Percentiles rank a stretch among this genome's conserved stretches.
These are phyloP conservation scores for Rhinoptilus africanus DNA, from an alignment of 2,113 vertebrate genomes.

Conservation along the genomic window DNA sequence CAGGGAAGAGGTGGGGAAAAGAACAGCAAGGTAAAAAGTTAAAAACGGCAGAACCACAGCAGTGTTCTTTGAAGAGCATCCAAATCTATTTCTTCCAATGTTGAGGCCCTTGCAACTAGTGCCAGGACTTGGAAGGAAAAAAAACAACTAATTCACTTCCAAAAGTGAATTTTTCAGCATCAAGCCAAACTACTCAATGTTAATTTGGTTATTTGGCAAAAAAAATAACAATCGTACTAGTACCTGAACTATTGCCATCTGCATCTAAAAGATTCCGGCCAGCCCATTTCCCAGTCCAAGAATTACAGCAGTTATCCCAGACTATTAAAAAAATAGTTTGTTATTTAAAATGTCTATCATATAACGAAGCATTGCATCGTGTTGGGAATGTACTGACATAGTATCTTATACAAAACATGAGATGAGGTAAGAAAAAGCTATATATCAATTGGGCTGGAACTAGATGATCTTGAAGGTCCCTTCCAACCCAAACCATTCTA, in stretches of 20 bases:
- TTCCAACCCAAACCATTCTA: not conserved
- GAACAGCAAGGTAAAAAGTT: conserved; percentile 69
- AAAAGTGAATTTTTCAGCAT: conserved; percentile 60
- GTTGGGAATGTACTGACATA: not conserved
- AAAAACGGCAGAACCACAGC: conserved; percentile 58
- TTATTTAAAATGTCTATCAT: conserved; percentile 3
- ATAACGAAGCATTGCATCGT: not conserved
- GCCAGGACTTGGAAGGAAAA: conserved; percentile 38
- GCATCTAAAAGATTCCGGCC: conserved; percentile 25
- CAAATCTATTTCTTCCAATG: conserved; percentile 60
- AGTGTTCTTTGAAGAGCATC: conserved; percentile 60
- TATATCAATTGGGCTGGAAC: not conserved
- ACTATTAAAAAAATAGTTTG: not conserved
- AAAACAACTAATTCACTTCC: conserved; percentile 9
- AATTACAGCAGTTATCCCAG: conserved; percentile 44
- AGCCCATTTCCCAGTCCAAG: conserved; percentile 28
- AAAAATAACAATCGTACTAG: conserved; percentile 47
- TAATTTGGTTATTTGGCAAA: conserved; percentile 68
- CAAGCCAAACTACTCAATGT: conserved; percentile 57
- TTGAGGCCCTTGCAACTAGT: conserved; percentile 53
- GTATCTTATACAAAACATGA: not conserved
- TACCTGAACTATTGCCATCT: conserved; percentile 54
- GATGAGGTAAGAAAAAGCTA: conserved; percentile 44
- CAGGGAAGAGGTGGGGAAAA: conserved; percentile 60
- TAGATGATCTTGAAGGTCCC: not conserved